Evolutionary conservation across 2,888 invertebrate species (phyloP).

Genomic region (Serrognathus titanus): DNA sequence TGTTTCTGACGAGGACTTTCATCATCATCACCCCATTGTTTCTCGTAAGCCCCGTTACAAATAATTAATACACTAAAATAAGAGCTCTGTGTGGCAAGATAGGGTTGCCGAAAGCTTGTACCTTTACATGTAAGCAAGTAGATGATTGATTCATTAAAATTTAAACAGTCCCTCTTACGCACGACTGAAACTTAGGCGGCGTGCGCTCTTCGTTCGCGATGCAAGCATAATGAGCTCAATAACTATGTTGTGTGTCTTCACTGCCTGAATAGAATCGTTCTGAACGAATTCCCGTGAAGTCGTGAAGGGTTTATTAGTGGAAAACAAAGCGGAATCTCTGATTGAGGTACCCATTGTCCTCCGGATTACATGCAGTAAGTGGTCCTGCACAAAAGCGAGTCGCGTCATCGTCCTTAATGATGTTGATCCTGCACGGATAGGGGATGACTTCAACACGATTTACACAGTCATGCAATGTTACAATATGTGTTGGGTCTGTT

Average conservation of each 20-base stretch:
- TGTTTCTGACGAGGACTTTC: too few species aligned
- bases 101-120: too few species aligned
- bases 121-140: too few species aligned
- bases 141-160: not conserved
- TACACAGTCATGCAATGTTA: constrained; percentile 20
- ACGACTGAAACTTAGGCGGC: not conserved
- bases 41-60: too few species aligned
- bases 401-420: constrained; percentile 35
- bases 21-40: not conserved
- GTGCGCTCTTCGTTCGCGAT: not conserved
- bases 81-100: too few species aligned
- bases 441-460: constrained; percentile 28
- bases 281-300: constrained; percentile 20
- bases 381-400: constrained; percentile 31
- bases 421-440: constrained; percentile 31
- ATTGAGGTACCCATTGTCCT: constrained; percentile 38
- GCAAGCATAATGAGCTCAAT: not conserved
- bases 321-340: constrained; percentile 41
- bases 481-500: not conserved
- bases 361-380: constrained; percentile 36
- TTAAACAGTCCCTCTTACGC: not conserved
- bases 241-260: not conserved
- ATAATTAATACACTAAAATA: too few species aligned
- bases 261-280: not conserved
- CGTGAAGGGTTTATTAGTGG: constrained; percentile 37